Percentiles rank a stretch among this genome's conserved stretches.
phyloP scores from a whole-genome alignment of 2,888 invertebrate genomes.

The Myopa testacea region DNA sequence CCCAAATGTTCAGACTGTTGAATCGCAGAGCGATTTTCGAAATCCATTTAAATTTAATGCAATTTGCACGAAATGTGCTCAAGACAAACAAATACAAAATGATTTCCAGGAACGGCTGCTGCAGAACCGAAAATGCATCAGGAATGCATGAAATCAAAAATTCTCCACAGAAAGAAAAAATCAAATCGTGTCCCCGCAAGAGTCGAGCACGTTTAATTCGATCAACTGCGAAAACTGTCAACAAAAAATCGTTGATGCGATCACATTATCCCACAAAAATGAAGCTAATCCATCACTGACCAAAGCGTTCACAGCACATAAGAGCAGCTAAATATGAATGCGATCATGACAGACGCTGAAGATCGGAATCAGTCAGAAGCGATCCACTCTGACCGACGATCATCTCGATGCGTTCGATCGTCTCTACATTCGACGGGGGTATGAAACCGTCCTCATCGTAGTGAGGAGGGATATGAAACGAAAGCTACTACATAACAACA shows the following conservation, averaged over 20 bases:
- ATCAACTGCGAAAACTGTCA: constrained; percentile 49
- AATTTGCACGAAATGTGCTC: constrained; percentile 63
- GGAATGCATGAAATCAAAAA: constrained; percentile 40
- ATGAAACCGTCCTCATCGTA: not conserved
- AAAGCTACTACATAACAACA: too few relatives aligned
- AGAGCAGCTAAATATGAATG: not conserved
- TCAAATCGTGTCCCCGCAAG: not conserved
- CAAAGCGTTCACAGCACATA: constrained; percentile 46
- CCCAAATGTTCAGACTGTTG: too few relatives aligned
- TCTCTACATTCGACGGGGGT: not conserved
- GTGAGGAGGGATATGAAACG: too few relatives aligned
- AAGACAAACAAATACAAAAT: constrained; percentile 61
- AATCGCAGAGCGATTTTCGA: not conserved
- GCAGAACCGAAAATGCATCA: constrained; percentile 40
- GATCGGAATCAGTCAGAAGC: constrained; percentile 3
- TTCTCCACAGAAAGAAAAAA: constrained; percentile 27
- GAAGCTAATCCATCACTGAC: constrained; percentile 67
- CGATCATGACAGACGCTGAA: not conserved
- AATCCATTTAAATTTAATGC: constrained; percentile 54
- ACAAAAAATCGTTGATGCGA: constrained; percentile 59
- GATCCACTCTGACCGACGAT: constrained; percentile 4
- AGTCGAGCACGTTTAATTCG: constrained; percentile 41
- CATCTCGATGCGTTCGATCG: constrained; percentile 22
- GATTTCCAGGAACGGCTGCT: constrained; percentile 62
- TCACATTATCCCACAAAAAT: constrained; percentile 64